Evolutionary conservation across 2,797 vertebrate species (phyloP), one percentile per base, ranked within the genome.

Genomic region (Malurus leucopterus): DNA sequence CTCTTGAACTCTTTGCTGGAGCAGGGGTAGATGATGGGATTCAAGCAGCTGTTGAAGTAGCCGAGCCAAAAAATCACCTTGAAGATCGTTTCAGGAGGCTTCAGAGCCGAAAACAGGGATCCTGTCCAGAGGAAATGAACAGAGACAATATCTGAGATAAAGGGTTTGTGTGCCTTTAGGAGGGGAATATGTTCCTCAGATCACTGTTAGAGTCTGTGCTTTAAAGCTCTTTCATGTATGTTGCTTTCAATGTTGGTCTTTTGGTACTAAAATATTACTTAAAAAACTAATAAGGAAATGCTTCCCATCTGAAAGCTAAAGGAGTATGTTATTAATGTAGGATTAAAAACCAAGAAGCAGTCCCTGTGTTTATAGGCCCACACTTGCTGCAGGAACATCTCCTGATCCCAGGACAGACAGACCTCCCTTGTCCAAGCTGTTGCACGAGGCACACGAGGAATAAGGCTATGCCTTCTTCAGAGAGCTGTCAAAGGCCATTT

Each of bases 11-110:
- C 99, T 16, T 99, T 98, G 97, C 98, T 99, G 96, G 99, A 99
- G 96, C 98, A 99, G 58, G 99, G 99, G 95, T 99, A 99, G 96
- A 99, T 99, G 97, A 99, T 98, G 89, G 99, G 99, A 95, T 99
- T 99, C 95, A 99, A 96, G 96, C 99, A 99, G 97, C 99, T 99
- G 97, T 99, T 99, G 96, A 99, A 99, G 96, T 99, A 99, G 79
- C 99, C 99, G 64, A 99, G 97, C 99, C 99, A 99, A 97, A 99
- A 99, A 94, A 99, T 98, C 69, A 99, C 98, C 94, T 98, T 99
- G 97, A 99, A 99, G 95, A 99, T 97, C 8, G 96, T 92, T 36
- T 99, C 98, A 15, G 99, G 98, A 16, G 98, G 97, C 50, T 98
- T 98, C 96, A 99, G 96, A 89, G 97, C 95, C 8, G 97, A 97